Evolutionary conservation across 2,888 invertebrate species (phyloP).

Genomic region (Odontomyia ornata): DNA sequence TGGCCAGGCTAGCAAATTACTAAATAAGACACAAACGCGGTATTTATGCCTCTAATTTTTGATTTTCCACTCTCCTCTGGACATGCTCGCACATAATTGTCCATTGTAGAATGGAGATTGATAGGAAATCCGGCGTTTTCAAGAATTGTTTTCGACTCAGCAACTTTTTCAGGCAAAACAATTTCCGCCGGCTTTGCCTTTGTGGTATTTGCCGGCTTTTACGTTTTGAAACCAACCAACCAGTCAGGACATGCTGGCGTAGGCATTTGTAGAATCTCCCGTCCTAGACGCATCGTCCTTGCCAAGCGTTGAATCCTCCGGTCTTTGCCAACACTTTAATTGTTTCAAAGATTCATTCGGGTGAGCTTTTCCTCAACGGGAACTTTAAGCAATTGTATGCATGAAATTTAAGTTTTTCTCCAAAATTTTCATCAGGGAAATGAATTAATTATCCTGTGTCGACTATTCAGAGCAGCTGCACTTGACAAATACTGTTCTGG

Average conservation of each 20-base stretch:
- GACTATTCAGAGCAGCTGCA: constrained; percentile 41
- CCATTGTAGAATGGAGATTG: constrained; percentile 23
- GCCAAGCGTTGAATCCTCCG: neutral
- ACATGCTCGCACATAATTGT: constrained; percentile 15
- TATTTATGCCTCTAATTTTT: constrained; percentile 13
- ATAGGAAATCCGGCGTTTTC: constrained; percentile 39
- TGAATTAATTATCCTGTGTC: constrained; percentile 18
- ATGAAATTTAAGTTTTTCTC: constrained; percentile 21
- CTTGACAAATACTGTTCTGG: constrained; percentile 39
- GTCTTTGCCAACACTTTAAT: neutral
- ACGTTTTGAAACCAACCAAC: neutral
- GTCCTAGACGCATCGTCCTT: neutral
- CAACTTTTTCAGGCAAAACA: constrained; percentile 30
- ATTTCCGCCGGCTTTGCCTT: constrained; percentile 38
- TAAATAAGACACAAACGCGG: neutral
- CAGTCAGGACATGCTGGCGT: no score
- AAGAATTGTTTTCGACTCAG: constrained; percentile 22
- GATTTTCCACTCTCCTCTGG: neutral
- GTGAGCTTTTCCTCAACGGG: neutral
- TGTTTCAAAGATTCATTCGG: neutral
- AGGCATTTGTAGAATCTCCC: neutral
- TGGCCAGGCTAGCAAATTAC: constrained; percentile 9
- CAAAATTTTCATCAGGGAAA: constrained; percentile 1
- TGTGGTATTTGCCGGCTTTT: constrained; percentile 18
- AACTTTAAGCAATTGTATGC: neutral